A percentile compares a stretch with the other conserved stretches of the same genome.
These are phyloP conservation scores for Columba guinea DNA, from an alignment of 2,797 vertebrate species.

Conservation along the genomic window DNA sequence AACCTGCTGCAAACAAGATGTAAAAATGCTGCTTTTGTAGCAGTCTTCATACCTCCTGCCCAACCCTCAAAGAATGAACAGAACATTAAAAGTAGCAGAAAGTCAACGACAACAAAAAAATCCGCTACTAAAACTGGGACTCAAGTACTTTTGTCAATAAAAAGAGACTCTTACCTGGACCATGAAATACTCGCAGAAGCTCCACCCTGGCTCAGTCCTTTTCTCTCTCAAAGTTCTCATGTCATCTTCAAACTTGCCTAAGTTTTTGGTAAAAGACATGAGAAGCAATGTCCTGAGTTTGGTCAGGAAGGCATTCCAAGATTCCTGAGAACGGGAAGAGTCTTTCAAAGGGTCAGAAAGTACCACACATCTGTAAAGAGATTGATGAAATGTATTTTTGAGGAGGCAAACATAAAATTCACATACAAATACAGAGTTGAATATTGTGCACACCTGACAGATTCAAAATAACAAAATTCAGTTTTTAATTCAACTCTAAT, in stretches of 20 bases:
- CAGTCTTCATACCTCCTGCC: neutral
- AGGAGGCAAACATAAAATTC: neutral
- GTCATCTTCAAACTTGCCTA: constrained; percentile 97
- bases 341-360: constrained; percentile 97
- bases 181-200: constrained; percentile 99
- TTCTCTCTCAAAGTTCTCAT: constrained; percentile 97
- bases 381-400: neutral
- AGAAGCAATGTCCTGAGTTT: constrained; percentile 96
- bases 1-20: neutral
- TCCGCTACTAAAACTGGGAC: neutral
- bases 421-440: neutral
- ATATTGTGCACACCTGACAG: neutral
- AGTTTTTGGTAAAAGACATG: constrained; percentile 98
- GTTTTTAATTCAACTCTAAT: neutral
- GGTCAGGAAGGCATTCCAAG: constrained; percentile 94
- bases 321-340: constrained; percentile 96
- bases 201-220: constrained; percentile 97
- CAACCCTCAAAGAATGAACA: neutral
- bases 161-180: constrained; percentile 85
- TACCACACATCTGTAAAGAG: constrained; percentile 88
- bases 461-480: neutral
- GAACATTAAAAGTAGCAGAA: neutral
- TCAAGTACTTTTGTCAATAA: neutral
- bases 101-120: neutral
- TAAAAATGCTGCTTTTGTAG: neutral